Evolutionary conservation across 2,113 vertebrate species (phyloP).

Genomic region (Pogonocichla stellata): DNA sequence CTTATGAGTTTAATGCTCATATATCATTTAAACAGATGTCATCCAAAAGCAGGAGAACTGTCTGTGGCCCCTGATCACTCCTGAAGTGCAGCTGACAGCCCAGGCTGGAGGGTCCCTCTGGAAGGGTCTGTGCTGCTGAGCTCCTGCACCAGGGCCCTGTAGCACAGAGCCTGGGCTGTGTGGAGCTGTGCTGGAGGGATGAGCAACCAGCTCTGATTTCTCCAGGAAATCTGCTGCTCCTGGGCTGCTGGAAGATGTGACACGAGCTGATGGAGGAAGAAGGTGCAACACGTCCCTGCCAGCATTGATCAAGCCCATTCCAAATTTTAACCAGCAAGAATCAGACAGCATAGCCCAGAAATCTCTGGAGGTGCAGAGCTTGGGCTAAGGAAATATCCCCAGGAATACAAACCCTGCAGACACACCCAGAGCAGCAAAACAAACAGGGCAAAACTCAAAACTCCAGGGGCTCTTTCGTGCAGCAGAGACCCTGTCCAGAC

Average conservation of each 20-base stretch:
- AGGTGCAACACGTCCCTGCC: not conserved
- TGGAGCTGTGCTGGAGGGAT: not conserved
- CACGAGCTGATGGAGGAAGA: accelerated
- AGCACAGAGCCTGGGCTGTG: not conserved
- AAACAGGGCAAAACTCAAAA: not conserved
- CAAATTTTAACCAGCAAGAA: not conserved
- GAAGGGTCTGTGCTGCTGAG: not conserved
- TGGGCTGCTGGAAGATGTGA: not conserved
- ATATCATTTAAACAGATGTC: not conserved
- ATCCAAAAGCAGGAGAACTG: not conserved
- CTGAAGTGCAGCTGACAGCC: not conserved
- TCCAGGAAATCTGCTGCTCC: not conserved
- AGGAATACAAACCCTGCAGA: not conserved
- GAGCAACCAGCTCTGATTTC: accelerated
- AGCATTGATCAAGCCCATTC: accelerated
- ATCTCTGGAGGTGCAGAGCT: not conserved
- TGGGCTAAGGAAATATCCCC: not conserved
- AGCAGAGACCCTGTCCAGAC: not conserved
- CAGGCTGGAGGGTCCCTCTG: not conserved
- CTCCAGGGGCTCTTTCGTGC: not conserved
- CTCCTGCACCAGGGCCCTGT: not conserved
- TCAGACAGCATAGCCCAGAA: not conserved
- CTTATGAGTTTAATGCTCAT: not conserved
- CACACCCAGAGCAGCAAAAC: not conserved
- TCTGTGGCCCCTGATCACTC: not conserved